A percentile compares a stretch with the other conserved stretches of the same genome.
Evolutionary conservation across 1,140 invertebrate species (phyloP).

Genomic region (Periplaneta americana): DNA sequence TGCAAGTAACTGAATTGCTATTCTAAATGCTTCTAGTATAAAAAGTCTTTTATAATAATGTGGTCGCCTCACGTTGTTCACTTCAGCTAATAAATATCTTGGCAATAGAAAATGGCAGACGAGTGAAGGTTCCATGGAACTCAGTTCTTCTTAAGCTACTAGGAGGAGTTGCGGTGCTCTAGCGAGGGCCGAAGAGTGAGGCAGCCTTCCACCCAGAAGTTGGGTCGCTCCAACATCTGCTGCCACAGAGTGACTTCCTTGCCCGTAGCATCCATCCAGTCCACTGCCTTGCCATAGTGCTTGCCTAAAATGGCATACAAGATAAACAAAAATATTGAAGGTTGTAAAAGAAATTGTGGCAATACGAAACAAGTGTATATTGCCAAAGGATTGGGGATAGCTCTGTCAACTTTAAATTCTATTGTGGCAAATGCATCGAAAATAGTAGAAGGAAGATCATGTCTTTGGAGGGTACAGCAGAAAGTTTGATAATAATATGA

Average conservation of each 20-base stretch:
- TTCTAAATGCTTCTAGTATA: neutral
- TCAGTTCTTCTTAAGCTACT: neutral
- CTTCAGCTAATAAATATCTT: neutral
- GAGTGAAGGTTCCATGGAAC: neutral
- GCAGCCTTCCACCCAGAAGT: conserved; percentile 93
- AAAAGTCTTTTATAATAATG: neutral
- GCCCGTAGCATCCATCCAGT: conserved; percentile 92
- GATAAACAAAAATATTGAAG: neutral
- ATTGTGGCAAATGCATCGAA: too few species aligned
- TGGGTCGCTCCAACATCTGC: conserved; percentile 86
- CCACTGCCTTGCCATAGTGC: conserved; percentile 76
- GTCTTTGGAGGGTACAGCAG: too few species aligned
- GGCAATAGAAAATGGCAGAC: neutral
- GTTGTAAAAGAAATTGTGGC: too few species aligned
- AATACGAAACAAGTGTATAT: too few species aligned
- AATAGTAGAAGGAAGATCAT: too few species aligned
- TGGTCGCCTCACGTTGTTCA: neutral
- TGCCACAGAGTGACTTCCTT: conserved; percentile 90
- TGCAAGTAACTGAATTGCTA: neutral
- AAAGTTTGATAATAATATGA: too few species aligned
- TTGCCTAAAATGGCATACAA: conserved; percentile 57
- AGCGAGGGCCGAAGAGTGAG: conserved; percentile 76
- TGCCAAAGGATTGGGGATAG: too few species aligned
- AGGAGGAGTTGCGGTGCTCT: conserved; percentile 9
- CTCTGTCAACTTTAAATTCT: too few species aligned